These are phyloP conservation scores for Rhinoderma darwinii DNA, from an alignment of 2,113 vertebrate species.

Conservation along the genomic window DNA sequence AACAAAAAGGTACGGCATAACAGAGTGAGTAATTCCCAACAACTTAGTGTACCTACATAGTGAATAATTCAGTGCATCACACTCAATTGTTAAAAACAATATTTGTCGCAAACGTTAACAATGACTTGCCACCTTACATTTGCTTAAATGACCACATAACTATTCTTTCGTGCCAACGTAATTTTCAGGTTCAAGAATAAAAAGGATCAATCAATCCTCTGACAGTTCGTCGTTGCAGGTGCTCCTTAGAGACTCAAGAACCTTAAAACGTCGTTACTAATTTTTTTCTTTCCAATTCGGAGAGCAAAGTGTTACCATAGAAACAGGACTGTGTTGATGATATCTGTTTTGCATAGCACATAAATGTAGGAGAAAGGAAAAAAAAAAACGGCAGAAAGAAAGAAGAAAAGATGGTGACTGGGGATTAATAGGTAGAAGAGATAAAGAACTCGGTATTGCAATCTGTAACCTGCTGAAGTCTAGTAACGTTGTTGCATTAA, in stretches of 20 bases:
- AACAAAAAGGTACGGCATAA: neutral
- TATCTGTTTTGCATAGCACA: constrained; percentile 61
- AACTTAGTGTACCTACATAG: neutral
- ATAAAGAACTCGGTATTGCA: constrained; percentile 63
- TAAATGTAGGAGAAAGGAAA: constrained; percentile 50
- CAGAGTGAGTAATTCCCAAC: neutral
- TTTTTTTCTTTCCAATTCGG: constrained; percentile 76
- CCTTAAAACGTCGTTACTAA: constrained; percentile 79
- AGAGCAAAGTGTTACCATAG: constrained; percentile 85
- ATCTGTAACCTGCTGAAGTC: constrained; percentile 65
- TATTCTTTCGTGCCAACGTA: constrained; percentile 79
- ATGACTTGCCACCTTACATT: constrained; percentile 27
- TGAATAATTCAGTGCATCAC: neutral
- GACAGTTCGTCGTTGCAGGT: constrained; percentile 71
- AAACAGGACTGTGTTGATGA: constrained; percentile 74
- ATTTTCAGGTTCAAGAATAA: constrained; percentile 78
- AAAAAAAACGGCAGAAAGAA: constrained; percentile 6
- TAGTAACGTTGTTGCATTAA: constrained; percentile 72
- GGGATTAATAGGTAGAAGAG: constrained; percentile 59
- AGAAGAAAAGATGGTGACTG: neutral
- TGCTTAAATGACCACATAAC: constrained; percentile 74
- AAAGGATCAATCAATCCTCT: constrained; percentile 68
- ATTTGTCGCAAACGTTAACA: constrained; percentile 14
- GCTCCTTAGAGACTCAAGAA: constrained; percentile 74
- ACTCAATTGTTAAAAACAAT: constrained; percentile 56